Evolutionary conservation across 2,797 vertebrate genomes (phyloP).

Genomic region (Esox lucius): DNA sequence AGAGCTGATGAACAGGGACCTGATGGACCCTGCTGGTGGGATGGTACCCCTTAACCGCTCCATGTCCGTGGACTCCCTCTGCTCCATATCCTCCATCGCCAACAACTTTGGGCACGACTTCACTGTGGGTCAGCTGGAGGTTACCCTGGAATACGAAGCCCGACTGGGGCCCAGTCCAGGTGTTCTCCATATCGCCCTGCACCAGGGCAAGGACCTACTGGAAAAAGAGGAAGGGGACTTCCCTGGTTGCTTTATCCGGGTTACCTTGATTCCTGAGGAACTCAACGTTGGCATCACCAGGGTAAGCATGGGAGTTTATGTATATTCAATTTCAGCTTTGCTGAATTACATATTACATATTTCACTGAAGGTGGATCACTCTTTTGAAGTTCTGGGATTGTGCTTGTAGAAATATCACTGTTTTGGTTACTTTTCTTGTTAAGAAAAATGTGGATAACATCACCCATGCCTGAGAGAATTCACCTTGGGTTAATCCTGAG

Average conservation of each 20-base stretch:
- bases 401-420: neutral
- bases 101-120: slow-evolving; percentile 96
- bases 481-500: slow-evolving; percentile 20
- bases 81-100: slow-evolving; percentile 93
- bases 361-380: neutral
- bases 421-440: neutral
- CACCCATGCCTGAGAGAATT: neutral
- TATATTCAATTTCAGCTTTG: neutral
- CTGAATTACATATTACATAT: neutral
- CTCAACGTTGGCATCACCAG: slow-evolving; percentile 87
- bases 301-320: slow-evolving; percentile 69
- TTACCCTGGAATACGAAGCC: slow-evolving; percentile 84
- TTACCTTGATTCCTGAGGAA: slow-evolving; percentile 90
- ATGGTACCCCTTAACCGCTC: slow-evolving; percentile 82
- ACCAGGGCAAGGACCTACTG: slow-evolving; percentile 96
- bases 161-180: slow-evolving; percentile 45
- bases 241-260: slow-evolving; percentile 90
- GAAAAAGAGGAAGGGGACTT: slow-evolving; percentile 91
- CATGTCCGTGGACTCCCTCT: slow-evolving; percentile 90
- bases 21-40: slow-evolving; percentile 76
- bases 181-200: slow-evolving; percentile 81
- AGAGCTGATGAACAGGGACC: slow-evolving; percentile 87
- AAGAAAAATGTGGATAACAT: neutral
- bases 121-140: slow-evolving; percentile 93
- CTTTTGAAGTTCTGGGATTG: neutral